Evolutionary conservation across 2,113 vertebrate genomes (phyloP).

Genomic region (Hippocampus abdominalis): DNA sequence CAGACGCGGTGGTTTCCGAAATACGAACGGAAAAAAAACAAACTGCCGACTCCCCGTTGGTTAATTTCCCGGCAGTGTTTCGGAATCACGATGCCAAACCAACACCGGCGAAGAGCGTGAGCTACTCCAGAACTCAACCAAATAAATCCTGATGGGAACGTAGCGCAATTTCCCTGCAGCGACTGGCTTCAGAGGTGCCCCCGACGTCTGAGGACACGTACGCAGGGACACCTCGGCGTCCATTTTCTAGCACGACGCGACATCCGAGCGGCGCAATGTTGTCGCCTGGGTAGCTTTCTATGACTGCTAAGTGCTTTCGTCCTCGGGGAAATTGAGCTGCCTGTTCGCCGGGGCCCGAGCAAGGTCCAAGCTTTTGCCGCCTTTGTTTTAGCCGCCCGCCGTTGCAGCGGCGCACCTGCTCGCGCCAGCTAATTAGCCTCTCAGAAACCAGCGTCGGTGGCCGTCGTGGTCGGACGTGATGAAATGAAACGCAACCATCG

Average conservation of each 20-base stretch:
- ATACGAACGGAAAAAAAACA: no score
- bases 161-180: slow-evolving; percentile 13
- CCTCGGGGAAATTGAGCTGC: slow-evolving; percentile 40
- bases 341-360: slow-evolving; percentile 29
- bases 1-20: no score
- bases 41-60: no score
- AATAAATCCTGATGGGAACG: background rate
- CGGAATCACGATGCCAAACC: no score
- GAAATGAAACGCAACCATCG: slow-evolving; percentile 58
- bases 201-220: slow-evolving; percentile 2
- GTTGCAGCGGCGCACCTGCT: slow-evolving; percentile 28
- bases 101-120: no score
- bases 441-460: slow-evolving; percentile 5
- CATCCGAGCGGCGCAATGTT: slow-evolving; percentile 17
- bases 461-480: slow-evolving; percentile 40
- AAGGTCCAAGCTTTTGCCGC: slow-evolving; percentile 53
- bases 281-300: slow-evolving; percentile 32
- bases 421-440: slow-evolving; percentile 27
- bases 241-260: slow-evolving; percentile 22
- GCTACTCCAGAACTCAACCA: no score
- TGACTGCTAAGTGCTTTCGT: slow-evolving; percentile 51
- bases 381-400: slow-evolving; percentile 35
- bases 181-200: slow-evolving; percentile 12
- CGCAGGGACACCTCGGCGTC: slow-evolving; percentile 8
- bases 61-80: no score